Evolutionary conservation across 2,797 vertebrate genomes (phyloP), one percentile per base, ranked within the genome.

Genomic region (Lepidocolaptes lacrymiger): DNA sequence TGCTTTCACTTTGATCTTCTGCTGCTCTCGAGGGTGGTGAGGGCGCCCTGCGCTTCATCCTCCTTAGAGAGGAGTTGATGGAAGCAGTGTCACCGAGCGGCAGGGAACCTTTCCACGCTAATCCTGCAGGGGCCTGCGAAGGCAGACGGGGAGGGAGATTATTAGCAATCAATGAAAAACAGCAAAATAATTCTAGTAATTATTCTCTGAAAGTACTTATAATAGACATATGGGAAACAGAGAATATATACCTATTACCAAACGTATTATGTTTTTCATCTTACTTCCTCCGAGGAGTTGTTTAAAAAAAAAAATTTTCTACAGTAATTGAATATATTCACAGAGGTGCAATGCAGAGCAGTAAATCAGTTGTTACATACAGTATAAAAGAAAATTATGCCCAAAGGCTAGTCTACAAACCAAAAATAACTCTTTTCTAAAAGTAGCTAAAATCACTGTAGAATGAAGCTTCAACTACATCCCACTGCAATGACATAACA

Each of bases 1-100:
- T 89, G 86, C 71, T 91, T 63, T 97, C 93, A 44, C 83, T 97
- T 41, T 97, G 97, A 86, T 98, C 97, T 64, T 95, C 96, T 36
- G 96, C 64, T 48, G 79, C 91, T 96, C 96, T 97, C 30, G 96
- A 98, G 22, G 99, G 99, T 10, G 99, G 99, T 2, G 97, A 98
- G 23, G 99, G 99, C 27, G 99, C 99, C 97, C 98, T 99, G 74
- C 99, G 98, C 91, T 99, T 99, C 77, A 98, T 99, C 80, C 98
- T 98, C 95, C 98, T 99, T 46, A 99, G 96, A 58, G 99, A 99
- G 5, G 98, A 99, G 81, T 97, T 98, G 15, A 98, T 79, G 0
- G 97, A 96, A 3, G 98, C 97, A 0, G 97, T 95, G 39, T 97
- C 98, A 74, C 98, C 98, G 72, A 97, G 97, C 0, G 96, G 97